These are phyloP conservation scores for Cephus rjabovi DNA, from an alignment of 2,888 invertebrate species.

Conservation along the genomic window DNA sequence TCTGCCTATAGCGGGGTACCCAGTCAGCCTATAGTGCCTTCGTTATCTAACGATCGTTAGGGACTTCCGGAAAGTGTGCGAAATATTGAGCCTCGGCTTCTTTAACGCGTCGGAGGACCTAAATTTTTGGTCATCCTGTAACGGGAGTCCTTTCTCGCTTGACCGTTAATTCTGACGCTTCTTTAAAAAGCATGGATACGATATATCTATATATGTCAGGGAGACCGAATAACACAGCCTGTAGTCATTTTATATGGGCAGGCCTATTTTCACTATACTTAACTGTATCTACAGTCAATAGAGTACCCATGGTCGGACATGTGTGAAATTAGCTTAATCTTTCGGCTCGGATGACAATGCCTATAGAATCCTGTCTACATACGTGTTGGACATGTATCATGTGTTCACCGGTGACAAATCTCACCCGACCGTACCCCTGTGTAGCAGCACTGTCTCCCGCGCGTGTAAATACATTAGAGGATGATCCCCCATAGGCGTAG, in stretches of 20 bases:
- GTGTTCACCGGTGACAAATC: conserved; percentile 61
- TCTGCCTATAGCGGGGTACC: conserved; percentile 6
- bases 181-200: not conserved
- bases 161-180: not conserved
- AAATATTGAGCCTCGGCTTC: not conserved
- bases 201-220: not conserved
- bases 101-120: not conserved
- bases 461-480: conserved; percentile 66
- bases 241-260: not conserved
- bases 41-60: conserved; percentile 39
- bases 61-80: conserved; percentile 32
- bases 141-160: not conserved
- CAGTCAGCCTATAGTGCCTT: conserved; percentile 14
- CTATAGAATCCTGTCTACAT: conserved; percentile 58
- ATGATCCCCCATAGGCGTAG: conserved; percentile 64
- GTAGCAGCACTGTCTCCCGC: conserved; percentile 47
- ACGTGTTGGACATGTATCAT: conserved; percentile 63
- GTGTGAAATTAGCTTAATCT: conserved; percentile 68
- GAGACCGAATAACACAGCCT: not conserved
- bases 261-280: not conserved
- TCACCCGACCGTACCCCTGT: conserved; percentile 53
- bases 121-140: not conserved
- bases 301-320: conserved; percentile 57
- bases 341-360: conserved; percentile 66
- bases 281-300: conserved; percentile 11